These are phyloP conservation scores for Rhingia campestris DNA, from an alignment of 2,888 invertebrate species.

Conservation along the genomic window DNA sequence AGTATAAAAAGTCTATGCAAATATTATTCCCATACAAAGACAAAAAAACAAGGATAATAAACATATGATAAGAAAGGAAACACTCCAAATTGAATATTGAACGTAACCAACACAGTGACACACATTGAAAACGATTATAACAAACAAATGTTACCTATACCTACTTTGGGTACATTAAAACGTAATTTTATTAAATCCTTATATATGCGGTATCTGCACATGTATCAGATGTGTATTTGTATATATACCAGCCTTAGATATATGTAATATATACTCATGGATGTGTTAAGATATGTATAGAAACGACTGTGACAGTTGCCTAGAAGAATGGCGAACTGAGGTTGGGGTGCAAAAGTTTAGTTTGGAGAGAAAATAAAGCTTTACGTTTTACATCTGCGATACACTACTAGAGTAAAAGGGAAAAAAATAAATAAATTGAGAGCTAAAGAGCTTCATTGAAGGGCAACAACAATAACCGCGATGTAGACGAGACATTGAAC, in stretches of 20 bases:
- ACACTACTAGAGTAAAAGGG: neutral
- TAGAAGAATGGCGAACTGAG: conserved; percentile 6
- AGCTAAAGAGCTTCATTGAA: conserved; percentile 10
- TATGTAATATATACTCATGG: conserved; percentile 7
- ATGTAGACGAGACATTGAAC: neutral
- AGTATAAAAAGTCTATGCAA: conserved; percentile 1
- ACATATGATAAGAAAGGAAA: neutral
- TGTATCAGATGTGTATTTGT: conserved; percentile 12
- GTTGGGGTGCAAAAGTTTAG: conserved; percentile 40
- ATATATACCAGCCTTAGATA: neutral
- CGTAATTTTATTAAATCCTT: conserved; percentile 28
- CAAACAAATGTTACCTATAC: conserved; percentile 33
- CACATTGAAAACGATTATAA: conserved; percentile 13
- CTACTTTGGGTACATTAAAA: conserved; percentile 37
- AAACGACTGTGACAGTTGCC: conserved; percentile 41
- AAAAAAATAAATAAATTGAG: conserved; percentile 9
- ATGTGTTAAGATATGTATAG: neutral
- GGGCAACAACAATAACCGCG: neutral
- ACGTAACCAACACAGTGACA: conserved; percentile 9
- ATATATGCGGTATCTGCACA: conserved; percentile 9
- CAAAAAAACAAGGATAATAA: neutral
- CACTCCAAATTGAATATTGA: conserved; percentile 18
- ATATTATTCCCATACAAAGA: conserved; percentile 28
- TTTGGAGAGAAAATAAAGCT: conserved; percentile 33
- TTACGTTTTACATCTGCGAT: conserved; percentile 5